Evolutionary conservation across 1,140 invertebrate species (phyloP).

Genomic region (Ridgeia piscesae): DNA sequence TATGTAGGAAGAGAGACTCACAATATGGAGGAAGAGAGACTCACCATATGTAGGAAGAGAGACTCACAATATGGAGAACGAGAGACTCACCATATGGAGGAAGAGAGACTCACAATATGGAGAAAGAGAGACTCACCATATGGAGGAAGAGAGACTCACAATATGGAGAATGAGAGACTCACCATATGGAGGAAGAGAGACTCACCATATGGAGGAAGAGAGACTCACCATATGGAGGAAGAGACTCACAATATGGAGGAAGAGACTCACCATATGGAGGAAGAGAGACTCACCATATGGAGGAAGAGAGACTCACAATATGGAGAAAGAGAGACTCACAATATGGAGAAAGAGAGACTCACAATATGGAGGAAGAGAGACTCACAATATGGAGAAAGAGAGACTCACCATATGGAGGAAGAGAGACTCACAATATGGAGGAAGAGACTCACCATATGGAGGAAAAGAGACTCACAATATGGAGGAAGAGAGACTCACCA

Average conservation of each 20-base stretch:
- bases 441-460: conserved; percentile 57
- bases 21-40: not conserved
- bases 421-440: conserved; percentile 57
- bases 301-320: too few species aligned
- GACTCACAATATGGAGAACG: conserved; percentile 60
- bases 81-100: too few species aligned
- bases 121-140: conserved; percentile 49
- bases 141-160: conserved; percentile 63
- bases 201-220: conserved; percentile 62
- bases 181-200: not conserved
- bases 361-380: conserved; percentile 63
- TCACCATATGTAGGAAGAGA: not conserved
- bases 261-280: too few species aligned
- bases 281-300: conserved; percentile 56
- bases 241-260: not conserved
- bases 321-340: not conserved
- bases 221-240: too few species aligned
- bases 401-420: not conserved
- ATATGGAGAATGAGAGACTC: not conserved
- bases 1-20: conserved; percentile 62
- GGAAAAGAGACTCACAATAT: not conserved
- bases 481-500: conserved; percentile 44
- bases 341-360: not conserved
- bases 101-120: not conserved
- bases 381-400: not conserved